phyloP scores from a whole-genome alignment of 64 coral and sea anemone species.

The Catalaphyllia jardinei region DNA sequence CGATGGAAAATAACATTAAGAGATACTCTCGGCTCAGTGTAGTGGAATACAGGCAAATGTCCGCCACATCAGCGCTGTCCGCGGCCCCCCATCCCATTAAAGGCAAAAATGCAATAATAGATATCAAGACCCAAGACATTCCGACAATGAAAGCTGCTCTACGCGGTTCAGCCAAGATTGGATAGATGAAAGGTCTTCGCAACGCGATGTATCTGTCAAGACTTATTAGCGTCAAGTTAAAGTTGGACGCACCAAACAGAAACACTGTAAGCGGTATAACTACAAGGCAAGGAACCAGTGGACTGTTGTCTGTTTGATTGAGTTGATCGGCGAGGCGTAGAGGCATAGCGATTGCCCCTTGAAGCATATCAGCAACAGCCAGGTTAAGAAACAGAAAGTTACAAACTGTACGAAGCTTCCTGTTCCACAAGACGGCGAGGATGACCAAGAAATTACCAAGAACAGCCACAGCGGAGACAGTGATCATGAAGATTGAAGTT shows the following conservation, averaged over 20 bases:
- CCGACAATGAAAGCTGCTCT: slow-evolving; percentile 36
- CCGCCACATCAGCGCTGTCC: slow-evolving; percentile 21
- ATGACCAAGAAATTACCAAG: slow-evolving; percentile 72
- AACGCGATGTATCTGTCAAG: slow-evolving; percentile 83
- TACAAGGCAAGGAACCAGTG: slow-evolving; percentile 74
- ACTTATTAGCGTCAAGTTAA: slow-evolving; percentile 87
- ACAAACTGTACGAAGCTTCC: slow-evolving; percentile 65
- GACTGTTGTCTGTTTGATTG: slow-evolving; percentile 62
- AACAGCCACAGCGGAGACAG: slow-evolving; percentile 44
- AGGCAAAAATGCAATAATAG: slow-evolving; percentile 69
- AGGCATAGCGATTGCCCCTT: slow-evolving; percentile 84
- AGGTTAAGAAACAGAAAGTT: slow-evolving; percentile 90
- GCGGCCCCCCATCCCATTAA: slow-evolving; percentile 68
- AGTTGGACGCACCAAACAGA: slow-evolving; percentile 82
- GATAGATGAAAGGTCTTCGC: slow-evolving; percentile 65
- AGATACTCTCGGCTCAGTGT: slow-evolving; percentile 68
- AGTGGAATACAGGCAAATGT: slow-evolving; percentile 84
- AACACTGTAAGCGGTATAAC: slow-evolving; percentile 91
- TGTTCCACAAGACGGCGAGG: slow-evolving; percentile 81
- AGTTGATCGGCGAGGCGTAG: slow-evolving; percentile 80
- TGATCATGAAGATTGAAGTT: slow-evolving; percentile 68
- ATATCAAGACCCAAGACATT: slow-evolving; percentile 47
- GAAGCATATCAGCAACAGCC: slow-evolving; percentile 86
- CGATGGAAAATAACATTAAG: slow-evolving; percentile 74
- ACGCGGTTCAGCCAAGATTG: slow-evolving; percentile 51